Conservation (phyloP, 2,888 invertebrate genomes). For the Euclidia mi region DNA sequence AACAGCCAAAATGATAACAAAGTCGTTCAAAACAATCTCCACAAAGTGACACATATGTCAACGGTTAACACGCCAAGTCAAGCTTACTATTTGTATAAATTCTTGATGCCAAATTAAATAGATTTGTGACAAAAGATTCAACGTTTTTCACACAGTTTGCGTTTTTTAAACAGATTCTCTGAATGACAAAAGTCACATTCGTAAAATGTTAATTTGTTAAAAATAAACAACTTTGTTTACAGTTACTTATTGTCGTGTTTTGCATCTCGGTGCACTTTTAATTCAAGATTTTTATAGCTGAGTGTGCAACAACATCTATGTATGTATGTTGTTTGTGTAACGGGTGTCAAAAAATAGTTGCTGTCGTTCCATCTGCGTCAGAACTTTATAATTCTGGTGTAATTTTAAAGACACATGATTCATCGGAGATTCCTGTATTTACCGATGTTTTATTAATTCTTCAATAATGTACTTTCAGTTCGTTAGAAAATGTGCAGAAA, state of each 20-base stretch:
- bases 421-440: too few relatives aligned
- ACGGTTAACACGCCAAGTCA: conserved; percentile 22
- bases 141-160: conserved; percentile 7
- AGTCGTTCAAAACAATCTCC: conserved; percentile 28
- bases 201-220: conserved; percentile 4
- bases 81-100: conserved; percentile 7
- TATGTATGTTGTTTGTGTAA: too few relatives aligned
- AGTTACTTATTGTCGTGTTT: not conserved
- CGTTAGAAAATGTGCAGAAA: too few relatives aligned
- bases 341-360: too few relatives aligned
- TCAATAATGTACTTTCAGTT: too few relatives aligned
- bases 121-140: conserved; percentile 4
- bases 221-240: not conserved
- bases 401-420: too few relatives aligned
- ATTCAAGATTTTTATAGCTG: too few relatives aligned
- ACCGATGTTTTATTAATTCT: too few relatives aligned
- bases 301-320: too few relatives aligned
- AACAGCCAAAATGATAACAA: conserved; percentile 9
- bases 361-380: too few relatives aligned
- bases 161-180: not conserved
- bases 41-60: conserved; percentile 1
- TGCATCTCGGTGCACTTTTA: too few relatives aligned
- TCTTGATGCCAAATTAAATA: conserved; percentile 2
- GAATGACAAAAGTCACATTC: conserved; percentile 8
- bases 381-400: too few relatives aligned